Percentiles rank a stretch among this genome's conserved stretches.
phyloP scores from a whole-genome alignment of 2,888 invertebrate species.

The Drosophila sordidula region DNA sequence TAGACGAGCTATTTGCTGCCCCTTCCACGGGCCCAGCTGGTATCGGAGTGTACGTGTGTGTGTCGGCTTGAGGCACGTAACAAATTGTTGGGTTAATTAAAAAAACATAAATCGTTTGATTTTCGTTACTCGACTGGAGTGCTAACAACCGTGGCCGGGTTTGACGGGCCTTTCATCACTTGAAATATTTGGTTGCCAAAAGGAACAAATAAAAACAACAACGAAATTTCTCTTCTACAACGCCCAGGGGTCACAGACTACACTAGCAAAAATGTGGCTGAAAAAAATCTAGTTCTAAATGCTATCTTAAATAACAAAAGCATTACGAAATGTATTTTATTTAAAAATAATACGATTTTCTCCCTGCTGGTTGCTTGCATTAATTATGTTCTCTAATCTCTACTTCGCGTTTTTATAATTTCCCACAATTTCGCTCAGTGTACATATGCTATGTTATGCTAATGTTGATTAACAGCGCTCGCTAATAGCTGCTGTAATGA shows the following conservation, averaged over 20 bases:
- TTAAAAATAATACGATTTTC: no score
- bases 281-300: neutral
- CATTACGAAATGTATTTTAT: no score
- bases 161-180: slow-evolving; percentile 72
- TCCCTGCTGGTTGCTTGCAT: no score
- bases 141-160: slow-evolving; percentile 69
- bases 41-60: slow-evolving; percentile 27
- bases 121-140: slow-evolving; percentile 52
- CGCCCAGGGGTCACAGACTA: slow-evolving; percentile 9
- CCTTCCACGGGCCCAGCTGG: slow-evolving; percentile 8
- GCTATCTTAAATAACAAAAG: no score
- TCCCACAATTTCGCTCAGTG: slow-evolving; percentile 9
- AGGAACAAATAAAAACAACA: slow-evolving; percentile 23
- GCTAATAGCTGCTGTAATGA: slow-evolving; percentile 49
- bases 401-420: neutral
- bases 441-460: slow-evolving; percentile 37
- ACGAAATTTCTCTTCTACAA: slow-evolving; percentile 54
- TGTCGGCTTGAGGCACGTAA: slow-evolving; percentile 82
- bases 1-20: slow-evolving; percentile 20
- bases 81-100: slow-evolving; percentile 85
- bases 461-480: slow-evolving; percentile 48
- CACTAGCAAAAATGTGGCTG: neutral
- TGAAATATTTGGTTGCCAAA: slow-evolving; percentile 42
- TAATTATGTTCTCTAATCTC: neutral
- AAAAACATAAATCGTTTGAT: slow-evolving; percentile 84